Evolutionary conservation across 37 sponge, comb jelly and placozoan genomes (phyloP).

Genomic region (Crambe crambe): DNA sequence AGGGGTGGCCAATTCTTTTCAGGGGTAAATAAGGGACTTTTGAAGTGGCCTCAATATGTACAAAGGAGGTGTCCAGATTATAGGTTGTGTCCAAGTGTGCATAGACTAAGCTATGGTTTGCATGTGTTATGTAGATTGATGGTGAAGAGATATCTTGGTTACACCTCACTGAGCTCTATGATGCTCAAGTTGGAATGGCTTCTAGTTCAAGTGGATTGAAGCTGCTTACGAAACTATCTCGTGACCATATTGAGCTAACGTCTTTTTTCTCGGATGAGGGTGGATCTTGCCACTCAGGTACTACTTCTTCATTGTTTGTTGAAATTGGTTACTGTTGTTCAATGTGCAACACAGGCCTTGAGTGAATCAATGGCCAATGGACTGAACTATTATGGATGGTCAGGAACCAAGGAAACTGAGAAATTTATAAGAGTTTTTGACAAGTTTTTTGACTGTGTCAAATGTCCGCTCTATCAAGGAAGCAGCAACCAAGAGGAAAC

Average conservation of each 20-base stretch:
- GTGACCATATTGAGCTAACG: no score
- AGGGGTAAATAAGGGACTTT: no score
- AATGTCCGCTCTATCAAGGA: background rate
- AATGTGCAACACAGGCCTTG: conserved; percentile 33
- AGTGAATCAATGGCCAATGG: conserved; percentile 18
- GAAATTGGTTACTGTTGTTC: background rate
- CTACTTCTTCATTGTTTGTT: no score
- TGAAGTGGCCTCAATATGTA: no score
- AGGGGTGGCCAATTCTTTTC: no score
- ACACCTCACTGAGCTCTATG: background rate
- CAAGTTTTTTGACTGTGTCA: conserved; percentile 15
- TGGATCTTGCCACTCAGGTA: no score
- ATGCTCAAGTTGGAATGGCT: background rate
- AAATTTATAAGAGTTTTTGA: conserved; percentile 7
- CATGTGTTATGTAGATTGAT: background rate
- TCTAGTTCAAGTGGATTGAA: no score
- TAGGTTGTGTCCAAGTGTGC: no score
- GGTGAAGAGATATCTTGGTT: background rate
- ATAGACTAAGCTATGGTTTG: no score
- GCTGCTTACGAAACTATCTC: no score
- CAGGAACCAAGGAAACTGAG: conserved; percentile 2
- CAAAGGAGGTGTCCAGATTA: no score
- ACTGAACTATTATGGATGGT: background rate
- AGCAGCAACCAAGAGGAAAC: background rate
- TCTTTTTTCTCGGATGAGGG: conserved; percentile 35